phyloP scores from a whole-genome alignment of 2,113 vertebrate genomes.

The Oxyruncus cristatus region DNA sequence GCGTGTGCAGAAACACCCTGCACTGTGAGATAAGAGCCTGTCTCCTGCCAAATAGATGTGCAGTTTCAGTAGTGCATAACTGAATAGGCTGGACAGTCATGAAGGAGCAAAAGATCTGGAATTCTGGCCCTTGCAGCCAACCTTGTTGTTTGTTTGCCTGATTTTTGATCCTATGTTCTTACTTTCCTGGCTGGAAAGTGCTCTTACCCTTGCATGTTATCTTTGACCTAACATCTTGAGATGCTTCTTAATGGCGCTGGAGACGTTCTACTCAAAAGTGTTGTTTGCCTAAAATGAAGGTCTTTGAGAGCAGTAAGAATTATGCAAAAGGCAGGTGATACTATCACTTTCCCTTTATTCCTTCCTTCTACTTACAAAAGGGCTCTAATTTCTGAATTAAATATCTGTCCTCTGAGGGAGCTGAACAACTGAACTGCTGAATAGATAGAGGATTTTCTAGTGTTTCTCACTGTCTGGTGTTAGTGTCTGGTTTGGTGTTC shows the following conservation, averaged over 20 bases:
- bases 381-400: not conserved
- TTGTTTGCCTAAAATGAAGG: not conserved
- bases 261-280: not conserved
- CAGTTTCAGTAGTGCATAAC: not conserved
- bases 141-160: not conserved
- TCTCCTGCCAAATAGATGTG: not conserved
- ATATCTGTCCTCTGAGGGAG: not conserved
- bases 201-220: not conserved
- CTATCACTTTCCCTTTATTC: not conserved
- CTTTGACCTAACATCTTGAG: not conserved
- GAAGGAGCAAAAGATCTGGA: not conserved
- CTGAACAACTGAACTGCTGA: not conserved
- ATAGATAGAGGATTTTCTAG: not conserved
- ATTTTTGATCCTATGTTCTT: not conserved
- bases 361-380: not conserved
- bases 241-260: not conserved
- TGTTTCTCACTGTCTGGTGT: not conserved
- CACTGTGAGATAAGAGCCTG: not conserved
- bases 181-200: not conserved
- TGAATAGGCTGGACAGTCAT: not conserved
- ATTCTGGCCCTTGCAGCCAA: not conserved
- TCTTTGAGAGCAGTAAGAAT: not conserved
- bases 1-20: not conserved
- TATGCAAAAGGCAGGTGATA: not conserved
- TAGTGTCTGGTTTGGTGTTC: not conserved